Base-by-base conservation (phyloP, 2,888 invertebrate genomes). In the Baronia brevicornis region DNA sequence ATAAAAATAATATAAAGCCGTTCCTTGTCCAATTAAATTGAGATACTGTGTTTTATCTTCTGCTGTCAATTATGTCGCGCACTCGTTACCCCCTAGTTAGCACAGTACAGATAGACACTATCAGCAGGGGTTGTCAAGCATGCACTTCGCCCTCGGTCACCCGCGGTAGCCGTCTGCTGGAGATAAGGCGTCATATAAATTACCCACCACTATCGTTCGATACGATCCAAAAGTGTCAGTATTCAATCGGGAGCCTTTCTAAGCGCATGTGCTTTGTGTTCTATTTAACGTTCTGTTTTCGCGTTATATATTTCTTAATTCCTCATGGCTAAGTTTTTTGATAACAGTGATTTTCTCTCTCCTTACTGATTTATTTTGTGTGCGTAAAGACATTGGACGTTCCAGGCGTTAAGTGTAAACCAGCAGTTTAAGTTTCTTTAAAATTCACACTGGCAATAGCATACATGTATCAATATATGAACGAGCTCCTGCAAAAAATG, bases 81-180 rank as follows among this genome's bases (percentile, higher is more conserved):
- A 60, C 53, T 65, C 60, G 46, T 65, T 80, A 84, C 82, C 82
- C 82, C 82, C 82, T 74, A 60, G 77, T 57, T 54, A 64, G 78
- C 55, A 23, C 38, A 63, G 67, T 64, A 63, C 61, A 51, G 71
- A 73, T 73, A 70, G 53, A 48, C 46, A 36, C 53, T 75, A 80
- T 80, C 79, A 37, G 40, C 36, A 39, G 44, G 59, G 69, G 70
- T 68, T 52, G 46, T 44, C 51, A 56, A 54, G 53, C 54, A 43
- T 48, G 72, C 78, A 77, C 75, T 66, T 51, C 46, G 61, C 59
- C 60, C 62, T 56, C 51, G 41, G 41, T 53, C 59, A 53, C 61
- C 54, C 55, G 46, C 49, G 50, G 47, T 46, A 50, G 53, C 48
- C 54, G 74, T 74, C 71, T 73, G 49, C 45, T 31, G 12, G 43